A percentile compares a stretch with the other conserved stretches of the same genome.
These are phyloP conservation scores for Potamilus streckersoni DNA, from an alignment of 1,140 invertebrate genomes.

Conservation along the genomic window DNA sequence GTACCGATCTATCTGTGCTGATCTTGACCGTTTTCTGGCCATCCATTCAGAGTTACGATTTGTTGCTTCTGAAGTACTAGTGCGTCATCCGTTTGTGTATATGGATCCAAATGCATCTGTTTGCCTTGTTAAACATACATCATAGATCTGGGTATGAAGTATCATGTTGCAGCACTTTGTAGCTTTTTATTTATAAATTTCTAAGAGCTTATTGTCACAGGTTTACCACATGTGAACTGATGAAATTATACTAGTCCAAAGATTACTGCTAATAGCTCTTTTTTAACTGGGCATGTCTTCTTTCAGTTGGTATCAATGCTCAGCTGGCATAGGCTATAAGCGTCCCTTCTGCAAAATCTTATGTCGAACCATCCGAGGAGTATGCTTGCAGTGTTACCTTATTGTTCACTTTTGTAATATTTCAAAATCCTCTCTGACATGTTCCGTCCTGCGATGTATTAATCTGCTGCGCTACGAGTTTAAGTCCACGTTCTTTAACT, in stretches of 20 bases:
- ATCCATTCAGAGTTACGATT: slow-evolving; percentile 11
- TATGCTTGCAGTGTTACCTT: too few relatives aligned
- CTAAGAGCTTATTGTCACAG: slow-evolving; percentile 4
- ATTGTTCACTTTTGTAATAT: too few relatives aligned
- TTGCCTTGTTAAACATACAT: slow-evolving; percentile 60
- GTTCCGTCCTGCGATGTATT: too few relatives aligned
- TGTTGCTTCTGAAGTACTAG: background rate
- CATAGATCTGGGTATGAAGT: slow-evolving; percentile 40
- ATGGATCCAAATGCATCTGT: slow-evolving; percentile 64
- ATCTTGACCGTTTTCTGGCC: slow-evolving; percentile 5
- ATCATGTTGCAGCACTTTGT: background rate
- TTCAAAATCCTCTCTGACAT: too few relatives aligned
- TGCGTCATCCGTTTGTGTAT: too few relatives aligned
- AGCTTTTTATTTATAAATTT: slow-evolving; percentile 1
- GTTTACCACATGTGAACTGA: slow-evolving; percentile 1
- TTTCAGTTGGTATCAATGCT: too few relatives aligned
- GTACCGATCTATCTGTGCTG: slow-evolving; percentile 3
- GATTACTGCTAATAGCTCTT: background rate
- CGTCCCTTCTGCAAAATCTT: too few relatives aligned
- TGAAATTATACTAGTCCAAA: slow-evolving; percentile 1
- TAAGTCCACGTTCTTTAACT: too few relatives aligned
- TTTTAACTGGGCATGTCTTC: background rate
- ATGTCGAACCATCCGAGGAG: too few relatives aligned
- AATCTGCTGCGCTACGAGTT: too few relatives aligned
- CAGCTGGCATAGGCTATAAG: too few relatives aligned